phyloP scores from a whole-genome alignment of 2,888 invertebrate species.

The Lissonota sp. region DNA sequence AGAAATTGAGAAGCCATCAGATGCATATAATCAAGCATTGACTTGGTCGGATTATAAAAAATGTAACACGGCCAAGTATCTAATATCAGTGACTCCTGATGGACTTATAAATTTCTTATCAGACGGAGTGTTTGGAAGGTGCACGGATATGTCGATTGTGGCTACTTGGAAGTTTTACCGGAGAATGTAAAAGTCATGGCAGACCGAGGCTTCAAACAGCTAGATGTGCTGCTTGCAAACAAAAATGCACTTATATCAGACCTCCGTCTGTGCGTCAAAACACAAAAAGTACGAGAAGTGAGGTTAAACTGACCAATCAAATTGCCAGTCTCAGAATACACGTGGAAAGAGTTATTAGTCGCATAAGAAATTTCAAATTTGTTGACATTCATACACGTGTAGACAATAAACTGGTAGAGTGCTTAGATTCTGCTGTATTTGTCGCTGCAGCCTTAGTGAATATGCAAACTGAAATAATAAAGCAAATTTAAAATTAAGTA shows the following conservation, averaged over 20 bases:
- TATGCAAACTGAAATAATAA: conserved; percentile 1
- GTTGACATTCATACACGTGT: conserved; percentile 30
- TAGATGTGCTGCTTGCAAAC: conserved; percentile 27
- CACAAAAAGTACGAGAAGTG: conserved; percentile 15
- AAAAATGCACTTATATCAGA: conserved; percentile 45
- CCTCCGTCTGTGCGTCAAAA: conserved; percentile 36
- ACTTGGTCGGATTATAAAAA: conserved; percentile 72
- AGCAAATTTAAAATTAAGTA: not conserved
- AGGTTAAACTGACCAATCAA: conserved; percentile 40
- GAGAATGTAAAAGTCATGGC: conserved; percentile 37
- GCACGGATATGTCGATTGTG: conserved; percentile 44
- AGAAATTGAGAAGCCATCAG: conserved; percentile 69
- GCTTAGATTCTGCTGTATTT: conserved; percentile 38
- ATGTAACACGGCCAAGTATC: conserved; percentile 66
- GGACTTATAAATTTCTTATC: conserved; percentile 53
- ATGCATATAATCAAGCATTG: conserved; percentile 65
- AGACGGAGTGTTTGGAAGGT: conserved; percentile 34
- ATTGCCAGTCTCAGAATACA: conserved; percentile 49
- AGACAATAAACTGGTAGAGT: conserved; percentile 35
- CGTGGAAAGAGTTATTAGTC: conserved; percentile 42
- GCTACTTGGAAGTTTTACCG: conserved; percentile 46
- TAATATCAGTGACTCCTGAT: conserved; percentile 51
- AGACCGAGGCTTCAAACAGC: conserved; percentile 45
- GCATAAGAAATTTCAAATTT: conserved; percentile 38
- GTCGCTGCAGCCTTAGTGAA: conserved; percentile 16